Percentiles rank a stretch among this genome's conserved stretches.
Evolutionary conservation across 1,140 invertebrate genomes (phyloP).

Genomic region (Lepidurus arcticus): DNA sequence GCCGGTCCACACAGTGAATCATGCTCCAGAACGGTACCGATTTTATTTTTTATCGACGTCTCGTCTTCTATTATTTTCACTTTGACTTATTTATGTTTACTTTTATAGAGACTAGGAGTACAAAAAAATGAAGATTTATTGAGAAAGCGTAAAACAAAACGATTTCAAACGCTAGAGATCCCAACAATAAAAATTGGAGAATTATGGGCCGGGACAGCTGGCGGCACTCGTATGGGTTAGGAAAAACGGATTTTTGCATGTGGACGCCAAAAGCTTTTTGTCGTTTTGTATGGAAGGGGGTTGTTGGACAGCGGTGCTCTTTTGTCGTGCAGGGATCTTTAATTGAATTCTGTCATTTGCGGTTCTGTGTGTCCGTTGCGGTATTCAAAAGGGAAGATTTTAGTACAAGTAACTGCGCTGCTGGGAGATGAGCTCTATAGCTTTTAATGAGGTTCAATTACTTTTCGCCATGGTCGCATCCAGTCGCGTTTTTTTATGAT

Average conservation of each 20-base stretch:
- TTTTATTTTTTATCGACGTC: not conserved
- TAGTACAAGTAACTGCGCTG: not conserved
- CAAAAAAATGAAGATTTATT: not conserved
- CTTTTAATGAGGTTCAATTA: conserved; percentile 11
- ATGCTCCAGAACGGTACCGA: not conserved
- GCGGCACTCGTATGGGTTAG: no score
- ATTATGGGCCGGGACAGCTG: no score
- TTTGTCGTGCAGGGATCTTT: not conserved
- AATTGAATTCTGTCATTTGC: conserved; percentile 10
- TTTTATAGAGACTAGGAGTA: not conserved
- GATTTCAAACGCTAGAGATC: no score
- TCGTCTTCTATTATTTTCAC: not conserved
- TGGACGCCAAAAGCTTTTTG: no score
- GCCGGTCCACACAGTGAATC: not conserved
- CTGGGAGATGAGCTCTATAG: not conserved
- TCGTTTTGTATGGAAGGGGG: no score
- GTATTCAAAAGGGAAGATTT: not conserved
- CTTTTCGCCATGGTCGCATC: not conserved
- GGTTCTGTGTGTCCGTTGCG: not conserved
- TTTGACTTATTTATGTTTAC: not conserved
- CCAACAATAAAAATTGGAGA: no score
- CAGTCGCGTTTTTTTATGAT: not conserved
- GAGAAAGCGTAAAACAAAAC: not conserved
- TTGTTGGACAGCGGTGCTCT: no score
- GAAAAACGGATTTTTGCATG: no score